Percentiles rank a stretch among this genome's conserved stretches.
These are phyloP conservation scores for Contarinia nasturtii DNA, from an alignment of 1,140 invertebrate species.

Conservation along the genomic window DNA sequence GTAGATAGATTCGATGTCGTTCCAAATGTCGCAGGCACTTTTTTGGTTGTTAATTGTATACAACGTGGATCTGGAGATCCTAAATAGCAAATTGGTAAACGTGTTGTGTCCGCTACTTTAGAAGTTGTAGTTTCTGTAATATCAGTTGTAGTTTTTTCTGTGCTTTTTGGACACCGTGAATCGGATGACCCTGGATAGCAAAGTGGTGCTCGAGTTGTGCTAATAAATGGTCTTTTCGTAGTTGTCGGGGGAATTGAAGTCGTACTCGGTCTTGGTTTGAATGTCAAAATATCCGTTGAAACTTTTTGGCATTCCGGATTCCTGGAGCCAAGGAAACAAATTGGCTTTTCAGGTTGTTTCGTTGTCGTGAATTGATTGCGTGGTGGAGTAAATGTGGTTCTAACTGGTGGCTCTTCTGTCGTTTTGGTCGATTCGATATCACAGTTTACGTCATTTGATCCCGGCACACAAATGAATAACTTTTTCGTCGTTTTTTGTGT, in stretches of 20 bases:
- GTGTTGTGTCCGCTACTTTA: slow-evolving; percentile 10
- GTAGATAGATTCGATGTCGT: no score
- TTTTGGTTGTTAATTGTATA: slow-evolving; percentile 7
- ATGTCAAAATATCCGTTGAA: slow-evolving; percentile 10
- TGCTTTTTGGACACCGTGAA: slow-evolving; percentile 15
- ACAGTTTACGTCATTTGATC: no score
- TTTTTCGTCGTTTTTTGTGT: not conserved
- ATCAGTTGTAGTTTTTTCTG: slow-evolving; percentile 10
- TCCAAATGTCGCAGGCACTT: no score
- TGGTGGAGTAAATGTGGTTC: no score
- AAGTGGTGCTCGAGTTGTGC: no score
- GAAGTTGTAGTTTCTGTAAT: slow-evolving; percentile 16
- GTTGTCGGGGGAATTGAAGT: slow-evolving; percentile 2
- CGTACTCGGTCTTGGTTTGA: slow-evolving; percentile 10
- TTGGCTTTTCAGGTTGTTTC: slow-evolving; percentile 18
- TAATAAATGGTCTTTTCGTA: no score
- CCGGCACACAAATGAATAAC: no score
- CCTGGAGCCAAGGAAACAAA: not conserved
- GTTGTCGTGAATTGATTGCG: not conserved
- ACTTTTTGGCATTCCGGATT: not conserved
- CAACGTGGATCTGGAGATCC: slow-evolving; percentile 19
- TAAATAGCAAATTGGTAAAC: slow-evolving; percentile 11
- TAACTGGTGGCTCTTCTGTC: no score
- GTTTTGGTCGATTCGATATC: no score
- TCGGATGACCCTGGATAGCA: slow-evolving; percentile 20